Conservation (phyloP, 2,797 vertebrate genomes). For the Phyllotis vaccarum region DNA sequence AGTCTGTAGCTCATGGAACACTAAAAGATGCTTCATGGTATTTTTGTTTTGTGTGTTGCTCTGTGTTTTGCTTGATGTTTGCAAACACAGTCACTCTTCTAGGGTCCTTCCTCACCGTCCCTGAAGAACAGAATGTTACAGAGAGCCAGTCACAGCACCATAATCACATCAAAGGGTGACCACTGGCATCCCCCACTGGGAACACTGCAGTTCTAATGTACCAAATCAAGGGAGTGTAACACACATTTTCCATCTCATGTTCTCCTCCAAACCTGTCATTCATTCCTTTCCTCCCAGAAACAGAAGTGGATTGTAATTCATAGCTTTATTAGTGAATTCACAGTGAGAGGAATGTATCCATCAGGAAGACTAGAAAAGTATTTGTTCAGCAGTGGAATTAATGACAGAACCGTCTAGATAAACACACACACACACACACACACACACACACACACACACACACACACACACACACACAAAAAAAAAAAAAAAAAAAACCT, state of each 20-base stretch:
- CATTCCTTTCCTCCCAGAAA: slow-evolving; percentile 22
- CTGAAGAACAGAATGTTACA: slow-evolving; percentile 26
- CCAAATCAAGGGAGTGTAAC: neutral
- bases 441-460: too few species aligned
- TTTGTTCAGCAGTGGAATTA: slow-evolving; percentile 54
- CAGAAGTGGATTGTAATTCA: neutral
- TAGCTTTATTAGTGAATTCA: slow-evolving; percentile 39
- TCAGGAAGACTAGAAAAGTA: slow-evolving; percentile 52
- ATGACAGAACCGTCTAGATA: slow-evolving; percentile 57
- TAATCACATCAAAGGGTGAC: slow-evolving; percentile 20
- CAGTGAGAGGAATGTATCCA: slow-evolving; percentile 36
- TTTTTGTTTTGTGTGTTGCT: neutral
- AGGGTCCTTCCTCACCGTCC: slow-evolving; percentile 55
- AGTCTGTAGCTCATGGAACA: neutral
- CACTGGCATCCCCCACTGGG: neutral
- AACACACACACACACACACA: too few species aligned
- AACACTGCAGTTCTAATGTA: neutral
- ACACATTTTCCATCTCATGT: neutral
- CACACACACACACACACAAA: too few species aligned
- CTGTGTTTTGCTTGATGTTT: slow-evolving; percentile 25
- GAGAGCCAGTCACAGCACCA: neutral
- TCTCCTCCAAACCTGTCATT: neutral
- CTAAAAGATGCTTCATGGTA: slow-evolving; percentile 30
- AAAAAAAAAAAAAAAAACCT: too few species aligned
- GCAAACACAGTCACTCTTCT: slow-evolving; percentile 26